These are phyloP conservation scores for Notodonta dromedarius DNA, from an alignment of 2,888 invertebrate species.

Conservation along the genomic window DNA sequence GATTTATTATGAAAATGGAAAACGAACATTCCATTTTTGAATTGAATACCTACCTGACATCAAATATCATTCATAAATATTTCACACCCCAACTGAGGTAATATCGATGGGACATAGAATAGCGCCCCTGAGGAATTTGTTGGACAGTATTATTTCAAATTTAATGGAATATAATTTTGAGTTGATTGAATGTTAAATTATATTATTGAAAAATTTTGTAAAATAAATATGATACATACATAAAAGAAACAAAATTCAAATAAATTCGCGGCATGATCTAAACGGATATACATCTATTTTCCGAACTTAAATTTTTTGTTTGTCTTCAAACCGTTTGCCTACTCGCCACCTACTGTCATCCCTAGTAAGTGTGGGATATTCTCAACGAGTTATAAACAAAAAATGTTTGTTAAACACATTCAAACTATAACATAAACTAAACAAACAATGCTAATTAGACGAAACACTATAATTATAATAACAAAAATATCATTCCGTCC, in stretches of 20 bases:
- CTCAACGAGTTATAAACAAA: background rate
- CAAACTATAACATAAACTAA: background rate
- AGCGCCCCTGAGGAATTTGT: background rate
- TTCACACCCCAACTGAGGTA: background rate
- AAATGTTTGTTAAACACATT: background rate
- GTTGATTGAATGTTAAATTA: background rate
- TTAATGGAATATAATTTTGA: background rate
- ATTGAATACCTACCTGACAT: background rate
- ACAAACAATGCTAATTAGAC: conserved; percentile 16
- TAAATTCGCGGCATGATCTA: too few species aligned
- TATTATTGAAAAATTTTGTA: background rate
- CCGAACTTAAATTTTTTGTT: too few species aligned
- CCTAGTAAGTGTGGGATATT: too few species aligned
- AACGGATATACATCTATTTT: too few species aligned
- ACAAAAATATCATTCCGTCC: conserved; percentile 21
- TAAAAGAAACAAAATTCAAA: too few species aligned
- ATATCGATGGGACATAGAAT: background rate
- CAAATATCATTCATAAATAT: background rate
- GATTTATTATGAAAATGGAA: too few species aligned
- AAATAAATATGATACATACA: too few species aligned
- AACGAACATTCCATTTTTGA: too few species aligned
- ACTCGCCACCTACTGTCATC: too few species aligned
- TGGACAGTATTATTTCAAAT: background rate
- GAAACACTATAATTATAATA: conserved; percentile 17
- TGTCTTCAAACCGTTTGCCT: too few species aligned